Evolutionary conservation across 2,797 vertebrate species (phyloP), one percentile per base, ranked within the genome.

Genomic region (Philypnodon macrostomus): DNA sequence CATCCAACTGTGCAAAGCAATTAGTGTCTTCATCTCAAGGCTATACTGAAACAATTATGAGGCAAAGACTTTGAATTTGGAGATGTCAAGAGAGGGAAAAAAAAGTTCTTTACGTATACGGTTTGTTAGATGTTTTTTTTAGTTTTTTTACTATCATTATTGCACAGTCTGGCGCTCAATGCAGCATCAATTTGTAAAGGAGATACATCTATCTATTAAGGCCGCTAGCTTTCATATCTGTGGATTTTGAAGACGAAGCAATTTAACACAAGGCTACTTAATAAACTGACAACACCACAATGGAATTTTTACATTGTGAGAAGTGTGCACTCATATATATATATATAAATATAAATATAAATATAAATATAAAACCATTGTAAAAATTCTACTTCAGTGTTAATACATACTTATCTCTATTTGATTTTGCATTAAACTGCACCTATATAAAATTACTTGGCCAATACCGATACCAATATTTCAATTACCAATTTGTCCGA

Each of bases 191-290:
- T 75, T 73, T 78, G 63, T 51, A 69, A 70, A 53, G 58, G 59
- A 70, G 42, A 57, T 39, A 44, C 59, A 67, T 72, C 61, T 75
- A 68, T 79, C 55, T 56, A 47, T 74, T 73, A 50, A 15, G 33
- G 51, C 53, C 2, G 36, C 67, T 67, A 55, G 49, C 71, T 74
- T 75, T 79, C 44, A 72, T 64, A 79, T 68, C 79, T 73, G 69
- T 51, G 50, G 47, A 33, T 66, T 70, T 53, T 36, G 24, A 16
- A 60, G 62, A 44, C 52, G 39, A 66, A 42, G 59, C 68, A 75
- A 78, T 82, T 77, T 55, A 69, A 76, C 65, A 75, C 73, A 67
- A 60, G 63, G 59, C 57, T 39, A 51, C 37, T 47, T 17, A 7
- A 45, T 50, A 78, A 71, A 81, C 30, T 62, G 64, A 42, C 27